phyloP scores from a whole-genome alignment of 2,113 vertebrate species.

The Salvelinus fontinalis region DNA sequence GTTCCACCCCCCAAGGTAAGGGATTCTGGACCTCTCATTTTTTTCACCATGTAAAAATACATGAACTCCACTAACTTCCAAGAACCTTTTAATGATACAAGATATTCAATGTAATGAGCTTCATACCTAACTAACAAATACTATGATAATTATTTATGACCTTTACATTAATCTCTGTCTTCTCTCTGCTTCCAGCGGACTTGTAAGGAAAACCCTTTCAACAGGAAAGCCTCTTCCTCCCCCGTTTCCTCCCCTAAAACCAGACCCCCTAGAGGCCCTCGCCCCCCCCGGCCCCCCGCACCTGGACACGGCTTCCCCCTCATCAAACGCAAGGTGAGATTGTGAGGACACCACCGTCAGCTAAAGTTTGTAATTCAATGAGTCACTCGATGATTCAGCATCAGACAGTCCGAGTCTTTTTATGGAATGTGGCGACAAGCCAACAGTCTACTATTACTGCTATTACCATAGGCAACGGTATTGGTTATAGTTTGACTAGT shows the following conservation, averaged over 20 bases:
- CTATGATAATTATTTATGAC: background rate
- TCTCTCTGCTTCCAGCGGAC: constrained; percentile 74
- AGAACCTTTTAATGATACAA: background rate
- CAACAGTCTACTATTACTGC: too few species aligned
- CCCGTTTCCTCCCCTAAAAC: constrained; percentile 67
- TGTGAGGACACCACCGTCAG: background rate
- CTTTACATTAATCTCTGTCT: background rate
- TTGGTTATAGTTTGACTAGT: too few species aligned
- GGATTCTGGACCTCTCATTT: background rate
- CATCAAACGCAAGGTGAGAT: constrained; percentile 93
- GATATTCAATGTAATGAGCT: background rate
- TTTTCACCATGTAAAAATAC: background rate
- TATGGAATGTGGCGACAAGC: too few species aligned
- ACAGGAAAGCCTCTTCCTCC: constrained; percentile 86
- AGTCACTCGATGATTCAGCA: background rate
- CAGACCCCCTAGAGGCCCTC: constrained; percentile 83
- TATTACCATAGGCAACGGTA: too few species aligned
- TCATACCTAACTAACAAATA: background rate
- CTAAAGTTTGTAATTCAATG: background rate
- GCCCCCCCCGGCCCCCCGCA: constrained; percentile 88
- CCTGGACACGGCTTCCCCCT: constrained; percentile 95
- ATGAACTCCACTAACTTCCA: background rate
- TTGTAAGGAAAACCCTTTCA: constrained; percentile 98
- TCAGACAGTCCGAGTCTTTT: background rate
- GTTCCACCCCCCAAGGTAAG: constrained; percentile 61